Evolutionary conservation across 2,888 invertebrate species (phyloP), one percentile per base, ranked within the genome.

Genomic region (Polymixis lichenea): DNA sequence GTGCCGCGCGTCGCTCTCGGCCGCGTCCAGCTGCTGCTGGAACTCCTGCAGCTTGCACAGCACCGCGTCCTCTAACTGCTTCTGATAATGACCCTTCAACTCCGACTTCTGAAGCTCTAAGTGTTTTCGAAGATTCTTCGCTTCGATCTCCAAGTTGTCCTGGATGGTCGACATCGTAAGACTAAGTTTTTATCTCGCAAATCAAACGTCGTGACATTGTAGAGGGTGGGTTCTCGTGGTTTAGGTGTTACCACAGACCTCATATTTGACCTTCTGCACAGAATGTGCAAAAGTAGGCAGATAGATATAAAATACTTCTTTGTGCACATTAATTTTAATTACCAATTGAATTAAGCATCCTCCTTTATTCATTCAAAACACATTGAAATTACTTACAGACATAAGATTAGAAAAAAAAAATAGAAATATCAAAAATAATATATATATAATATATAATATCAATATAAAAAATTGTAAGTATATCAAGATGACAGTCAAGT

Each of bases 21-120:
- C 98, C 55, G 96, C 93, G 86, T 98, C 98, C 55, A 98, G 93
- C 91, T 98, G 98, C 1, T 94, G 94, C 91, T 96, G 96, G 89
- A 98, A 98, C 93, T 98, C 98, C 87, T 97, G 97, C 77, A 98
- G 95, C 90, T 98, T 98, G 73, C 97, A 97, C 76, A 97, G 95
- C 28, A 98, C 98, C 0, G 98, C 98, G 68, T 97, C 97, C 88
- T 98, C 98, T 19, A 98, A 96, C 94, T 98, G 98, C 84, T 97
- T 97, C 93, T 98, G 98, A 90, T 98, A 98, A 90, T 98, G 98
- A 56, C 97, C 96, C 87, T 98, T 97, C 25, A 98, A 93, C 79
- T 98, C 98, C 19, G 96, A 93, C 90, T 98, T 98, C 84, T 97
- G 97, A 1, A 97, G 93, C 76, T 98, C 98, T 65, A 97, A 90